phyloP scores from a whole-genome alignment of 2,797 vertebrate genomes.

The Garrulus glandarius region DNA sequence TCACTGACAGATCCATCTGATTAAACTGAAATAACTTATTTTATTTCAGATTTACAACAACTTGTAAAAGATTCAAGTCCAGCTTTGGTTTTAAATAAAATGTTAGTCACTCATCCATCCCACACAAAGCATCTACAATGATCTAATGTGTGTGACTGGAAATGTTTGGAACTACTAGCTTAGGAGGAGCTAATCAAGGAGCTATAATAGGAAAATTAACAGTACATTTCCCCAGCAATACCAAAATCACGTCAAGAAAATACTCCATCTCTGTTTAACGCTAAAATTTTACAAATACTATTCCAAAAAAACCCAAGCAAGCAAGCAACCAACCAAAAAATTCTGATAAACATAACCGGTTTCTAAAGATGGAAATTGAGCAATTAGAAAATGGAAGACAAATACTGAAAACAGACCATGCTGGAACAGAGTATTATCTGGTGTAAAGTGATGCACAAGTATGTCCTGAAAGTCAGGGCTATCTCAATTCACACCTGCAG shows the following conservation, averaged over 20 bases:
- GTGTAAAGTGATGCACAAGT: background rate
- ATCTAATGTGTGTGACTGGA: background rate
- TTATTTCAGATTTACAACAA: conserved; percentile 1
- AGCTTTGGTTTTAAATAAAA: conserved; percentile 7
- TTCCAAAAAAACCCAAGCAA: background rate
- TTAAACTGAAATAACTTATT: background rate
- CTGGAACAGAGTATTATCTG: background rate
- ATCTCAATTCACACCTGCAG: background rate
- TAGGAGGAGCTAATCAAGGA: background rate
- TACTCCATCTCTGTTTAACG: background rate
- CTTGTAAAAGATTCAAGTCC: background rate
- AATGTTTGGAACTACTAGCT: background rate
- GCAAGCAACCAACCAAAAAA: background rate
- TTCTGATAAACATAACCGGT: background rate
- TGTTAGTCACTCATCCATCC: background rate
- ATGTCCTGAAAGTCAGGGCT: background rate
- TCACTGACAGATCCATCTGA: background rate
- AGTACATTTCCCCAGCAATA: background rate
- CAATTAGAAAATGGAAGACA: background rate
- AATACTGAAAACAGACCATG: background rate
- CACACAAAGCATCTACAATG: background rate
- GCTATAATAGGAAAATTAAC: background rate
- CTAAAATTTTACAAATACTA: background rate
- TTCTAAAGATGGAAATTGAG: background rate
- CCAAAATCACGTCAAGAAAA: background rate